Evolutionary conservation across 2,797 vertebrate genomes (phyloP).

Genomic region (Lagorchestes hirsutus): DNA sequence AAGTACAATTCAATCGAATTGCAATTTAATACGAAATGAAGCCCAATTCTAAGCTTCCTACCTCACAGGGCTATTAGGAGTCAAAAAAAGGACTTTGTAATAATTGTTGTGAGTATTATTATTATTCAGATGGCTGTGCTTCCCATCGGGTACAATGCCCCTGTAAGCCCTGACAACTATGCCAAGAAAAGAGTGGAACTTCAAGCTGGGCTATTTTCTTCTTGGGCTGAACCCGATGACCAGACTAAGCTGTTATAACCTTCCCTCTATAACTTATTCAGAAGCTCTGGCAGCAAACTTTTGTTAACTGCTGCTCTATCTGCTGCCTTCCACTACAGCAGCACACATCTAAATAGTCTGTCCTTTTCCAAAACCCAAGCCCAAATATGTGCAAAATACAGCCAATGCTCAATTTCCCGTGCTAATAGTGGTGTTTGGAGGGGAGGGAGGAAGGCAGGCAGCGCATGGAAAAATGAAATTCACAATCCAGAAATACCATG

Average conservation of each 20-base stretch:
- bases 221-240: slow-evolving; percentile 30
- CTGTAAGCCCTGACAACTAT: background rate
- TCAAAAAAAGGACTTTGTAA: background rate
- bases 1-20: slow-evolving; percentile 21
- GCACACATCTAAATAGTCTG: background rate
- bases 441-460: background rate
- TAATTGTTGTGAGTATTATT: background rate
- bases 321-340: background rate
- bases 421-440: background rate
- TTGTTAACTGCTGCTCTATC: slow-evolving; percentile 25
- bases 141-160: slow-evolving; percentile 19
- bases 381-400: background rate
- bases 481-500: background rate
- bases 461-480: background rate
- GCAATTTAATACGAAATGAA: background rate
- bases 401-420: background rate
- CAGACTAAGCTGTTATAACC: slow-evolving; percentile 49
- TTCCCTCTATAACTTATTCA: slow-evolving; percentile 30
- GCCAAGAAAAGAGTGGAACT: slow-evolving; percentile 46
- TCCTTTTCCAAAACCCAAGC: slow-evolving; percentile 42
- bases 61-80: background rate
- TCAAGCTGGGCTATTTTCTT: slow-evolving; percentile 51
- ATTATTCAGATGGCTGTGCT: background rate
- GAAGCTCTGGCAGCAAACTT: slow-evolving; percentile 43
- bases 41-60: background rate